These are phyloP conservation scores for Cyprinodon variegatus DNA, from an alignment of 2,113 vertebrate species.

Conservation along the genomic window DNA sequence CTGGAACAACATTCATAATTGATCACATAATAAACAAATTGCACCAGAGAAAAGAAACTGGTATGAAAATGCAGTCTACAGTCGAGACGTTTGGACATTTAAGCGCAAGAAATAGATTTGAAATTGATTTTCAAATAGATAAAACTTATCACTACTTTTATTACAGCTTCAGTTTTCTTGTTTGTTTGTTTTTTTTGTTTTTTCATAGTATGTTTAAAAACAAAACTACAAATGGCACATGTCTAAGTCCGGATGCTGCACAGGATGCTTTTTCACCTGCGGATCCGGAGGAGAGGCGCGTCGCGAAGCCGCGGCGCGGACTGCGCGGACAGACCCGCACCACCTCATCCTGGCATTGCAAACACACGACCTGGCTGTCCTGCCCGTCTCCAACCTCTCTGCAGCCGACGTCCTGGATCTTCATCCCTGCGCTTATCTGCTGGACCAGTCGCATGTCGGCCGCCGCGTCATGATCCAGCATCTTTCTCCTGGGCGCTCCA, in stretches of 20 bases:
- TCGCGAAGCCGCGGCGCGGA: constrained; percentile 49
- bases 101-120: no score
- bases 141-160: neutral
- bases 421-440: constrained; percentile 47
- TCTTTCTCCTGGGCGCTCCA: constrained; percentile 41
- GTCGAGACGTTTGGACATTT: no score
- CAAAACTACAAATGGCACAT: neutral
- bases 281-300: constrained; percentile 68
- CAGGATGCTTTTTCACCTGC: constrained; percentile 49
- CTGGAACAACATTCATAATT: constrained; percentile 22
- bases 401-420: constrained; percentile 60
- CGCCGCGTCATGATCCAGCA: constrained; percentile 66
- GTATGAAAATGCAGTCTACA: neutral
- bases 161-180: no score
- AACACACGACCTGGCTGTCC: constrained; percentile 49
- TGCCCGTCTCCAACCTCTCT: constrained; percentile 62
- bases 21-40: constrained; percentile 25
- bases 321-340: constrained; percentile 57
- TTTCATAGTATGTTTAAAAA: no score
- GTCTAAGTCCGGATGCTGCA: neutral
- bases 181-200: no score
- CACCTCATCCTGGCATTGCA: constrained; percentile 61
- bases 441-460: constrained; percentile 57
- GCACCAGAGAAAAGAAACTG: neutral
- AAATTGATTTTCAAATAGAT: neutral